Base-by-base conservation (phyloP, 1,140 invertebrate genomes). In the Trypoxylus dichotomus region DNA sequence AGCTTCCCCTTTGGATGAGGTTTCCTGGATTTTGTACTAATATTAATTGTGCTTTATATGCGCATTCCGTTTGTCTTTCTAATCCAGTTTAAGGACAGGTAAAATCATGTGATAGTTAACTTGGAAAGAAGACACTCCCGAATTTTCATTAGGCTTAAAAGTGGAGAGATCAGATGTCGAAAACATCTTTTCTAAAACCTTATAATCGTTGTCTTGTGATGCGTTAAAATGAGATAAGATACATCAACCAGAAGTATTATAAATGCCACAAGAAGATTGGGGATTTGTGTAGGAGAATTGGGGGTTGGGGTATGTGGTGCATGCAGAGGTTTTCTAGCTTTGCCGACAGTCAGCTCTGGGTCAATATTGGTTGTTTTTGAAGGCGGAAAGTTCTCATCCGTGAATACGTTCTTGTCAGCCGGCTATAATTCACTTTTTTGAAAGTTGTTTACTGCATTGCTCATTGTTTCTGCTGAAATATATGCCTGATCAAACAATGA, bases 351-450 rank as follows among this genome's bases (percentile, higher is more conserved):
- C 7, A 21, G 47, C 15, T 58, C 47, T 3, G 15, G 15, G 11
- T 11, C 47, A 54, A 58, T 58, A 13, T 58, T 58, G 47, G 21
- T 21, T 58, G 47, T 58, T 58, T 13, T 58, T 76, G 76, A 76
- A 68, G 76, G 24, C 25, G 32, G 43, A 71, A 76, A 78, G 29
- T 75, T 71, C 43, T 29, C 71, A 75, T 83, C 80, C 29, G 63
- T 78, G 79, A 85, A 84, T 29, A 82, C 77, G 60, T 82, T 74
- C 42, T 15, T 79, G 37, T 86, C 75, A 19, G 83, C 43, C 42
- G 84, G 84, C 54, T 76, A 85, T 68, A 86, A 84, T 58, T 85
- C 83, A 43, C 83, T 83, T 68, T 74, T 77, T 75, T 74, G 79
- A 79, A 86, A 85, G 10, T 79, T 82, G 78, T 83, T 84, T 8